These are phyloP conservation scores for Schizopygopsis pylzovi DNA, from an alignment of 2,797 vertebrate species.

Conservation along the genomic window DNA sequence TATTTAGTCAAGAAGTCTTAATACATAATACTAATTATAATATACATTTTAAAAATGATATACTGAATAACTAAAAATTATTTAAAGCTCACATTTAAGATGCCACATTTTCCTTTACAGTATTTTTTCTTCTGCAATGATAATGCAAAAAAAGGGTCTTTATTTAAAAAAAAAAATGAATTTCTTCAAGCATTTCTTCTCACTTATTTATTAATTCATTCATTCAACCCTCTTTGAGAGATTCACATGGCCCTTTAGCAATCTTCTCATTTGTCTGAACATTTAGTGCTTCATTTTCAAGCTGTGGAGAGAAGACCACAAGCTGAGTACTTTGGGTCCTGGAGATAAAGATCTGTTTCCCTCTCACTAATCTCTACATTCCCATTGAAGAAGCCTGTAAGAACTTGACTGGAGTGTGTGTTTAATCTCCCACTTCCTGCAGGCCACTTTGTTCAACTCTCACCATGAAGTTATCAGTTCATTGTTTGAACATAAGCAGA, in stretches of 20 bases:
- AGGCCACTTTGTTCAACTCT: constrained; percentile 34
- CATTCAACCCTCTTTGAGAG: too few relatives aligned
- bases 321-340: neutral
- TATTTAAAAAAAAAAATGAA: neutral
- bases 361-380: constrained; percentile 1
- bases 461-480: constrained; percentile 39
- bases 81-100: neutral
- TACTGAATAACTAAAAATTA: neutral
- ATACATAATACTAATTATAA: neutral
- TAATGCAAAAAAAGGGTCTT: neutral
- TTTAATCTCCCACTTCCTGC: neutral
- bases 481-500: constrained; percentile 43
- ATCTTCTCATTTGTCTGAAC: neutral
- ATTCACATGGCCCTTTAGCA: too few relatives aligned
- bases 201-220: neutral
- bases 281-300: neutral
- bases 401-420: constrained; percentile 36
- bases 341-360: neutral
- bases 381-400: constrained; percentile 32
- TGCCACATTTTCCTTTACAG: neutral
- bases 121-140: neutral
- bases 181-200: neutral
- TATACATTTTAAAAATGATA: neutral
- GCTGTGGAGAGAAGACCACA: neutral
- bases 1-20: too few relatives aligned